Conservation (phyloP, 1,140 invertebrate species). For the Holcopasites calliopsidis region DNA sequence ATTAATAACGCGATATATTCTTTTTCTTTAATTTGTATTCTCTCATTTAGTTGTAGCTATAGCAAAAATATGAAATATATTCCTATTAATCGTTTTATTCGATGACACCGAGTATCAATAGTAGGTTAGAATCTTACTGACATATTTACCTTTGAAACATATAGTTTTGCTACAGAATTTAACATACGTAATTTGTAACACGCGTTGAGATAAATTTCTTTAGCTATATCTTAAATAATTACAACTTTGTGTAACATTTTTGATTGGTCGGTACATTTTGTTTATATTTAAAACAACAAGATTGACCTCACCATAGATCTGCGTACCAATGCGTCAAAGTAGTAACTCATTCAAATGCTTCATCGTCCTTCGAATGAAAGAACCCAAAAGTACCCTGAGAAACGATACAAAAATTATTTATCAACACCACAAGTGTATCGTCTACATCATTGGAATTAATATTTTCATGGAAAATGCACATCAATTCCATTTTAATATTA, state of each 20-base stretch:
- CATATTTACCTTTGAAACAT: not conserved
- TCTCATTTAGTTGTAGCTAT: not conserved
- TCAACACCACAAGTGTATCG: not conserved
- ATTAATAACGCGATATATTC: not conserved
- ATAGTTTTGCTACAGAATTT: not conserved
- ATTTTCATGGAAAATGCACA: not conserved
- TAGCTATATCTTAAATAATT: not conserved
- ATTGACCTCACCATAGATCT: not conserved
- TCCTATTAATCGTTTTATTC: not conserved
- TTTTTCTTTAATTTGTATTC: not conserved
- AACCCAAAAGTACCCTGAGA: not conserved
- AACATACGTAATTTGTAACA: not conserved
- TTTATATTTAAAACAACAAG: not conserved
- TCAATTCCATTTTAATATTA: not conserved
- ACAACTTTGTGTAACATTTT: not conserved
- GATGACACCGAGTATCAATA: not conserved
- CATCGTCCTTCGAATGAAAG: not conserved
- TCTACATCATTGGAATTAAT: not conserved
- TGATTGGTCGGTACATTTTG: not conserved
- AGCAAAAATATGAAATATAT: not conserved
- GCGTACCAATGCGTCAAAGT: not conserved
- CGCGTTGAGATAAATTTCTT: not conserved
- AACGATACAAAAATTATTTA: not conserved
- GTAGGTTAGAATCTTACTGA: slow-evolving; percentile 9
- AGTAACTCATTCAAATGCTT: not conserved